Evolutionary conservation across 2,888 invertebrate species (phyloP).

Genomic region (Netelia fuscicornis): DNA sequence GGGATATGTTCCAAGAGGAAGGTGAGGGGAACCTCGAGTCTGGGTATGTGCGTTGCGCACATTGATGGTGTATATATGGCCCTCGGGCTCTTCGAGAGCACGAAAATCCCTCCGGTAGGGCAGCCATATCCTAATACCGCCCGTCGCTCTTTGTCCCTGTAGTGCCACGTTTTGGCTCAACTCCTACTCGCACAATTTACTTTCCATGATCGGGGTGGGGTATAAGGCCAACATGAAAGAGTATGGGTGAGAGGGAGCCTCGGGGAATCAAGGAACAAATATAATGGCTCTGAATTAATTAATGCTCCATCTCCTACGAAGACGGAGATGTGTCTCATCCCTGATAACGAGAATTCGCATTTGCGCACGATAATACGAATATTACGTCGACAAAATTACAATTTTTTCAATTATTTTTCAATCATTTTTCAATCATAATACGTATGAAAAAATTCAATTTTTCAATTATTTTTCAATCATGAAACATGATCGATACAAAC

Average conservation of each 20-base stretch:
- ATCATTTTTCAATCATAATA: too few relatives aligned
- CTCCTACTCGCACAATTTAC: conserved; percentile 60
- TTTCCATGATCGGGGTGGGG: conserved; percentile 18
- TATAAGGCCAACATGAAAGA: conserved; percentile 7
- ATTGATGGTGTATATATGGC: conserved; percentile 18
- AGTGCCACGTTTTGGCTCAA: conserved; percentile 47
- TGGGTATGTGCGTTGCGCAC: conserved; percentile 19
- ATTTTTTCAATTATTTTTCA: neutral
- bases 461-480: too few relatives aligned
- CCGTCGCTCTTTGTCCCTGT: conserved; percentile 80
- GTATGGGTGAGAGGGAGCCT: conserved; percentile 18
- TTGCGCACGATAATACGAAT: neutral
- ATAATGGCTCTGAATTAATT: conserved; percentile 24
- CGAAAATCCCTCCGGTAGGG: conserved; percentile 70
- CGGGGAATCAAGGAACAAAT: conserved; percentile 25
- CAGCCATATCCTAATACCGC: conserved; percentile 74
- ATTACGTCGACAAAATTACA: neutral
- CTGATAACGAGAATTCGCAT: neutral
- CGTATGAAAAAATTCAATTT: too few relatives aligned
- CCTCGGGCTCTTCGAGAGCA: conserved; percentile 45
- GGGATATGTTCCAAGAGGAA: conserved; percentile 70
- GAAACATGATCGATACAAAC: too few relatives aligned
- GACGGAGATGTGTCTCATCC: neutral
- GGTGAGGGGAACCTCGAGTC: conserved; percentile 32
- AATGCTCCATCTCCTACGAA: conserved; percentile 9